Conservation (phyloP, 2,797 vertebrate species). For the Semaprochilodus insignis region DNA sequence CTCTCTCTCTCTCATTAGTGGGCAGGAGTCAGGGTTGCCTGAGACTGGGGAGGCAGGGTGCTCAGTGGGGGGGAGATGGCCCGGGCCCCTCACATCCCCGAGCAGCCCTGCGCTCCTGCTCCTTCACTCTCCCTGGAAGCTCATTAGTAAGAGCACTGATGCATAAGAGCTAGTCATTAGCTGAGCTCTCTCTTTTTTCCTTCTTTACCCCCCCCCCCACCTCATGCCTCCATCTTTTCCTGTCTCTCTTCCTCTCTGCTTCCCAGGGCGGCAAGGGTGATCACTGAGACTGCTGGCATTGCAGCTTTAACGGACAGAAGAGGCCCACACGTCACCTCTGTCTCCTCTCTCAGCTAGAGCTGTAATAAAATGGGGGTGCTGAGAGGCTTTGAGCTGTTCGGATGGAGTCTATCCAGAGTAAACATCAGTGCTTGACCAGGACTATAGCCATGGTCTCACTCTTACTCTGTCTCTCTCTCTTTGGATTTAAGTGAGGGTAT, state of each 20-base stretch:
- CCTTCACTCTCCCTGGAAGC: conserved; percentile 98
- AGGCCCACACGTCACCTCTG: conserved; percentile 62
- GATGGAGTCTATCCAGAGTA: conserved; percentile 78
- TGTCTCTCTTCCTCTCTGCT: conserved; percentile 35
- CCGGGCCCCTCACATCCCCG: conserved; percentile 95
- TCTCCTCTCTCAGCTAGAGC: conserved; percentile 54
- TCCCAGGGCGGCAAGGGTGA: conserved; percentile 41
- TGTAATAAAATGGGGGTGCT: conserved; percentile 51
- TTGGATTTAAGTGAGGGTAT: conserved; percentile 79
- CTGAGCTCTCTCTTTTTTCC: conserved; percentile 76
- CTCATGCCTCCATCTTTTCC: conserved; percentile 44
- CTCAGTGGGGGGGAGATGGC: conserved; percentile 98
- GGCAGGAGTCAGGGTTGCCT: conserved; percentile 89
- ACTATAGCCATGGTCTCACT: conserved; percentile 74
- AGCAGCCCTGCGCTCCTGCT: conserved; percentile 92
- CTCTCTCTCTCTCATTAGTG: conserved; percentile 98
- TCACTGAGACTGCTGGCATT: conserved; percentile 89
- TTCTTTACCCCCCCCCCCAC: conserved; percentile 51
- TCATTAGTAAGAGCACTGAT: conserved; percentile 99
- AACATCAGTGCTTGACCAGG: conserved; percentile 79
- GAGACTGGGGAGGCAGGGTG: conserved; percentile 98
- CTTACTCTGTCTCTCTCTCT: conserved; percentile 60
- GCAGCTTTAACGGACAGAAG: conserved; percentile 76
- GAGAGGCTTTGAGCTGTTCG: conserved; percentile 67
- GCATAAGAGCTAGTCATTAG: conserved; percentile 99